A percentile compares a stretch with the other conserved stretches of the same genome.
phyloP scores from a whole-genome alignment of 2,888 invertebrate genomes.

The Leptopilina drosophilae region DNA sequence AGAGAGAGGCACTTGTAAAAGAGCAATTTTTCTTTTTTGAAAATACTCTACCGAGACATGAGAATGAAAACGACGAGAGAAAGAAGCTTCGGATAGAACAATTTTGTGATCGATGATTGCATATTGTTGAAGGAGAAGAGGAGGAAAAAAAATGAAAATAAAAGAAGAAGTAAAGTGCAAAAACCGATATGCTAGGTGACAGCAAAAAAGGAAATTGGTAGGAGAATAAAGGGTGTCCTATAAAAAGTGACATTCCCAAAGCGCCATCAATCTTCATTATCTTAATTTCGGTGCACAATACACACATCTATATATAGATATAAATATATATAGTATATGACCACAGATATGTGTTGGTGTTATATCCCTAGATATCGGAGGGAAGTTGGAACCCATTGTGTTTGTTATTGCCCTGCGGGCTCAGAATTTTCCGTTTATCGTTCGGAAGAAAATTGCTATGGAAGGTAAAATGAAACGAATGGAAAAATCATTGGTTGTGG shows the following conservation, averaged over 20 bases:
- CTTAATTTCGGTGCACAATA: conserved; percentile 57
- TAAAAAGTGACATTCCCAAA: conserved; percentile 55
- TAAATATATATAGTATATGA: conserved; percentile 22
- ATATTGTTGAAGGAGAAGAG: neutral
- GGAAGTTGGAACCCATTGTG: conserved; percentile 51
- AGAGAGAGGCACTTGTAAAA: conserved; percentile 11
- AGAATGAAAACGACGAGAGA: conserved; percentile 6
- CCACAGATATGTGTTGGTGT: conserved; percentile 45
- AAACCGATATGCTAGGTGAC: conserved; percentile 26
- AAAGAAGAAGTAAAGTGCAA: conserved; percentile 29
- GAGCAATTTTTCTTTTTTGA: conserved; percentile 24
- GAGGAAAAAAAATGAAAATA: conserved; percentile 24
- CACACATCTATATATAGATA: no score
- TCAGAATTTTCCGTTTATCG: conserved; percentile 22
- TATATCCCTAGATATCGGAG: conserved; percentile 48
- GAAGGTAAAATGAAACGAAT: conserved; percentile 22
- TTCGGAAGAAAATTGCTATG: conserved; percentile 7
- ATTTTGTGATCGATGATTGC: conserved; percentile 30
- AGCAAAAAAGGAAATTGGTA: conserved; percentile 35
- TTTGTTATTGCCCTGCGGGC: conserved; percentile 41
- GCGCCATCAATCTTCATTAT: conserved; percentile 64
- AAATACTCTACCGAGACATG: conserved; percentile 1
- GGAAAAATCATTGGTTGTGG: conserved; percentile 1
- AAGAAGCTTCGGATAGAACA: conserved; percentile 9
- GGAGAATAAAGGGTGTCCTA: conserved; percentile 46